Conservation (phyloP, 2,113 vertebrate genomes). For the Corythornis cristatus region DNA sequence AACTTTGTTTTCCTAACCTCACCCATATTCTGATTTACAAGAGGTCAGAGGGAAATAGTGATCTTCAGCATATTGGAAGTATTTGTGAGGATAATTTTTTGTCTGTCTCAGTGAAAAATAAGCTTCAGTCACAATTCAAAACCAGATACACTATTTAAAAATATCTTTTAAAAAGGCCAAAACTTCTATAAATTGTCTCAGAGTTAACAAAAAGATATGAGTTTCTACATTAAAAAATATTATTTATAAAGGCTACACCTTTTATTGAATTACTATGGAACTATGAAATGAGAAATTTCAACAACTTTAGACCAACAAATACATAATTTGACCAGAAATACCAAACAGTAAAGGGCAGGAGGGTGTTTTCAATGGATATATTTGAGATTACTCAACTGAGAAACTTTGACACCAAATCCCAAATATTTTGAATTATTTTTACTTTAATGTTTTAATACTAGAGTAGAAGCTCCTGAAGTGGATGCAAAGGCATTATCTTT, state of each 20-base stretch:
- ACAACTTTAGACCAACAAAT: background rate
- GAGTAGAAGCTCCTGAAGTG: background rate
- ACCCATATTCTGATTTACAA: background rate
- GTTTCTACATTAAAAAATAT: background rate
- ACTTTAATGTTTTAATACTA: background rate
- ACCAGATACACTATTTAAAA: background rate
- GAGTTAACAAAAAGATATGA: background rate
- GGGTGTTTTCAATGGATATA: background rate
- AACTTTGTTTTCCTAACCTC: background rate
- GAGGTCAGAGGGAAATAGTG: background rate
- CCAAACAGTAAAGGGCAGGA: background rate
- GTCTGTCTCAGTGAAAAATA: background rate
- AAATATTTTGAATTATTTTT: background rate
- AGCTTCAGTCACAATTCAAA: background rate
- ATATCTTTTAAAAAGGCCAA: background rate
- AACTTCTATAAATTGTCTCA: background rate
- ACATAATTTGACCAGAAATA: background rate
- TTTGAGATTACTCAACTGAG: background rate
- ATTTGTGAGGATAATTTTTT: background rate
- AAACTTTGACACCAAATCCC: background rate
- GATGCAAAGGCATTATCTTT: background rate
- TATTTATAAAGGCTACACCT: background rate
- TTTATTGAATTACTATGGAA: background rate
- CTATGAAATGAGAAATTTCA: background rate
- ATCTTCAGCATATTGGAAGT: background rate